Evolutionary conservation across 2,797 vertebrate species (phyloP), one percentile per base, ranked within the genome.

Genomic region (Buphagus erythrorhynchus): DNA sequence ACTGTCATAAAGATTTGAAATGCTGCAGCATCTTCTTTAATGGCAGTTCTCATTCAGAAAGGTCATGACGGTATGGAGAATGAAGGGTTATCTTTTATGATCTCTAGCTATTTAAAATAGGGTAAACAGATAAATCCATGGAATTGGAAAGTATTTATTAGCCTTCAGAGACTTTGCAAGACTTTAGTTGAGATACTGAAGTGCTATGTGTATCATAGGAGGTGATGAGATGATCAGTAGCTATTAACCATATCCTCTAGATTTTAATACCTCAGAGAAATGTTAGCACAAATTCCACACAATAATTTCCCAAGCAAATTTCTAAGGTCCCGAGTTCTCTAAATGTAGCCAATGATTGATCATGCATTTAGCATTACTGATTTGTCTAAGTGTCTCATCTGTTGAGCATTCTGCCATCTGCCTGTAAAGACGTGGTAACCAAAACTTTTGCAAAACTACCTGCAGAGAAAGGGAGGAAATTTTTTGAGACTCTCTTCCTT

Each of bases 111-210:
- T 97, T 97, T 96, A 92, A 97, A 97, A 93, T 62, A 95, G 49
- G 92, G 75, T 95, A 97, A 98, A 97, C 96, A 98, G 96, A 97
- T 97, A 98, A 97, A 98, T 97, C 78, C n/a, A 61, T 51, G 49
- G 66, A 76, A 61, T 84, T 78, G 77, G 45, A 94, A 97, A 94
- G 95, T 94, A 85, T 97, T 98, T 97, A 95, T 96, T 96, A 94
- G 84, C 63, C 88, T 95, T 97, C 45, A 69, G 94, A 93, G 90
- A 81, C 55, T 93, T 93, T 83, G 40, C 13, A 90, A 93, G 73
- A 75, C 17, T 95, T 96, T 69, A 84, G 61, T 94, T 93, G 96
- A 95, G 84, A 80, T 79, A 74, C 21, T 69, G 83, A 87, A 85
- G 59, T 49, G 49, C 49, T 75, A 4, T 40, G 22, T 16, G 2